These are phyloP conservation scores for Aphelinus atriplicis DNA, from an alignment of 1,140 invertebrate species.

Conservation along the genomic window DNA sequence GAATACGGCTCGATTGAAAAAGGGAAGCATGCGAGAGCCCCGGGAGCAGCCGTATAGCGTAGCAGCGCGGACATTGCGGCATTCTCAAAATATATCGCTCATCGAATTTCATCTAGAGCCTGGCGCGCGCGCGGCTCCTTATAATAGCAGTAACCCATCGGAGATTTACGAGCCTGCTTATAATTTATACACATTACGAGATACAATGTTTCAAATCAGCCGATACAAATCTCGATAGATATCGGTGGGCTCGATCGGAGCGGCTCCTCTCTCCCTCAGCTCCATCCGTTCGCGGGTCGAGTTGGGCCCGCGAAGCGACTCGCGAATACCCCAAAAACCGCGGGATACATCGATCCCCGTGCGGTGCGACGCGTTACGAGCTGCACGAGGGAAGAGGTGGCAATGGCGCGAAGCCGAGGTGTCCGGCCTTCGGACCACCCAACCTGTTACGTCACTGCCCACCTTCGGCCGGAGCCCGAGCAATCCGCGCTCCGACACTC, in stretches of 20 bases:
- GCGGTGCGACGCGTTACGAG: not conserved
- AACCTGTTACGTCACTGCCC: slow-evolving; percentile 49
- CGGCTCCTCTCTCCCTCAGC: not conserved
- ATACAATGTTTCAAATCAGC: slow-evolving; percentile 38
- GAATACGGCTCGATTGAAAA: too few relatives aligned
- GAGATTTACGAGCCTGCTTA: slow-evolving; percentile 30
- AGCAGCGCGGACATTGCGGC: not conserved
- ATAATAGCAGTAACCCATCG: slow-evolving; percentile 22
- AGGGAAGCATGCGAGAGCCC: too few relatives aligned
- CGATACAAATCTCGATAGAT: slow-evolving; percentile 38
- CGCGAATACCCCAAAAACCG: not conserved
- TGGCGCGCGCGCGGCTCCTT: not conserved
- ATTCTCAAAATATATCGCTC: not conserved
- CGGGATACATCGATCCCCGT: not conserved
- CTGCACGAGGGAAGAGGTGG: not conserved
- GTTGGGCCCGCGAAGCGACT: too few relatives aligned
- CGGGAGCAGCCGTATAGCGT: too few relatives aligned
- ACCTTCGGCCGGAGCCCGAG: slow-evolving; percentile 28
- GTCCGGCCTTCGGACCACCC: slow-evolving; percentile 53
- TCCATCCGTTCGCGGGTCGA: too few relatives aligned
- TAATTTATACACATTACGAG: slow-evolving; percentile 36
- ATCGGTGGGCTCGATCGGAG: slow-evolving; percentile 3
- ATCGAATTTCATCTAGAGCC: not conserved
- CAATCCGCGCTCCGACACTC: slow-evolving; percentile 15
- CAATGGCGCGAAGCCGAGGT: slow-evolving; percentile 42